A percentile compares a stretch with the other conserved stretches of the same genome.
These are phyloP conservation scores for Macquaria australasica DNA, from an alignment of 2,113 vertebrate genomes.

Conservation along the genomic window DNA sequence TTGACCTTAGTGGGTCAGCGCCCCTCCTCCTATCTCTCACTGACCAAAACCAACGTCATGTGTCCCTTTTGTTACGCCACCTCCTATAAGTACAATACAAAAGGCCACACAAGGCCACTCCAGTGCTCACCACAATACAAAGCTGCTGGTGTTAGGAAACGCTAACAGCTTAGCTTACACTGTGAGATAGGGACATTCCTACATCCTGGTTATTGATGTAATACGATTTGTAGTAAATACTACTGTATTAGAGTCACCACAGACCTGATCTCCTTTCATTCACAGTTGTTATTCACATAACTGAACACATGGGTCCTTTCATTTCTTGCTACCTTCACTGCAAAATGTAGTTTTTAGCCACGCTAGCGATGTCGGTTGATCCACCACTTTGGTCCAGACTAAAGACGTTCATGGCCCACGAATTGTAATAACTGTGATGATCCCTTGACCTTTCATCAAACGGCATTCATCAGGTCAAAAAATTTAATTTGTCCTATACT, in stretches of 20 bases:
- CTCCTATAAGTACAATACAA: conserved; percentile 52
- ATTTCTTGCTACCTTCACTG: neutral
- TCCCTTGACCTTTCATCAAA: neutral
- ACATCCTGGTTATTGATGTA: conserved; percentile 48
- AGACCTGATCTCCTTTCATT: conserved; percentile 14
- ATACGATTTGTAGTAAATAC: conserved; percentile 51
- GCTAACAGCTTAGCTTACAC: conserved; percentile 43
- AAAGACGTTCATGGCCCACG: neutral
- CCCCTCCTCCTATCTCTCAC: conserved; percentile 21
- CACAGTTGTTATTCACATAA: conserved; percentile 31
- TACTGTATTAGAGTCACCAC: neutral
- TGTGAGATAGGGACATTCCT: conserved; percentile 43
- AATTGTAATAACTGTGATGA: neutral
- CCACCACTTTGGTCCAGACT: neutral
- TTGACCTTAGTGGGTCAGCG: conserved; percentile 31
- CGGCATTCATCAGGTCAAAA: neutral
- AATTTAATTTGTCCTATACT: neutral
- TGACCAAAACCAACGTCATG: conserved; percentile 39
- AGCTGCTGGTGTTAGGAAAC: conserved; percentile 67
- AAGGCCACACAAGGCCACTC: conserved; percentile 60
- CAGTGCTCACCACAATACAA: conserved; percentile 53
- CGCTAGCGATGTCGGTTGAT: neutral
- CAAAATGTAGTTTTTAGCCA: neutral
- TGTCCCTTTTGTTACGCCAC: conserved; percentile 54
- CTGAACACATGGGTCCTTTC: neutral